Evolutionary conservation across 2,797 vertebrate genomes (phyloP).

Genomic region (Pogonophryne albipinna): DNA sequence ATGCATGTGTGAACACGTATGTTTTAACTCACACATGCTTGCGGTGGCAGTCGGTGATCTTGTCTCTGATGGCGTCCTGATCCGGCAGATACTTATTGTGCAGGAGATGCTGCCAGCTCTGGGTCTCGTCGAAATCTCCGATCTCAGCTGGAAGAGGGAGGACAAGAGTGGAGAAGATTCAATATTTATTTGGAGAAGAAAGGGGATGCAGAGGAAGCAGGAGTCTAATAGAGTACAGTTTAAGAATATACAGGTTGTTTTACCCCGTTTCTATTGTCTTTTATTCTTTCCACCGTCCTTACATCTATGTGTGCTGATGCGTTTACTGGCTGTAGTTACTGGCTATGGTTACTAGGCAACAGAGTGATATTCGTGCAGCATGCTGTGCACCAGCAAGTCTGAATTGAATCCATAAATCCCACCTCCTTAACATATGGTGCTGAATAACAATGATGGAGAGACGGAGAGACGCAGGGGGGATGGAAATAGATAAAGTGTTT

Average conservation of each 20-base stretch:
- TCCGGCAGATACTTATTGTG: conserved; percentile 96
- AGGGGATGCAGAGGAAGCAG: background rate
- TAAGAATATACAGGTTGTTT: background rate
- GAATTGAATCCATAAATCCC: conserved; percentile 19
- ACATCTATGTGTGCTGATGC: conserved; percentile 17
- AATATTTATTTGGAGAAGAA: conserved; percentile 20
- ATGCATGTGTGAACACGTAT: background rate
- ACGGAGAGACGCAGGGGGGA: background rate
- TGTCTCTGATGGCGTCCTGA: conserved; percentile 93
- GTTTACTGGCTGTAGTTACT: conserved; percentile 32
- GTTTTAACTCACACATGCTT: conserved; percentile 88
- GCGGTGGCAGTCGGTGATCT: conserved; percentile 92
- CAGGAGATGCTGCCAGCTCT: conserved; percentile 92
- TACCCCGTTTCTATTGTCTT: background rate
- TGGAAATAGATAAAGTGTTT: background rate
- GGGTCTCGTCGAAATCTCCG: conserved; percentile 94
- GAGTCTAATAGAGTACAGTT: no score
- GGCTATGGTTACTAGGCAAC: conserved; percentile 43
- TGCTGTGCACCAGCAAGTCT: conserved; percentile 1
- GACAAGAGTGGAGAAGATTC: background rate
- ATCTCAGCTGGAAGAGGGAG: conserved; percentile 88
- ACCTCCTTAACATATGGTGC: conserved; percentile 12
- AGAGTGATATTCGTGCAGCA: conserved; percentile 15
- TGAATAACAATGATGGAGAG: conserved; percentile 1
- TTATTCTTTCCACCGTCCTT: background rate